Evolutionary conservation across 2,888 invertebrate genomes (phyloP).

Genomic region (Perdita meconis): DNA sequence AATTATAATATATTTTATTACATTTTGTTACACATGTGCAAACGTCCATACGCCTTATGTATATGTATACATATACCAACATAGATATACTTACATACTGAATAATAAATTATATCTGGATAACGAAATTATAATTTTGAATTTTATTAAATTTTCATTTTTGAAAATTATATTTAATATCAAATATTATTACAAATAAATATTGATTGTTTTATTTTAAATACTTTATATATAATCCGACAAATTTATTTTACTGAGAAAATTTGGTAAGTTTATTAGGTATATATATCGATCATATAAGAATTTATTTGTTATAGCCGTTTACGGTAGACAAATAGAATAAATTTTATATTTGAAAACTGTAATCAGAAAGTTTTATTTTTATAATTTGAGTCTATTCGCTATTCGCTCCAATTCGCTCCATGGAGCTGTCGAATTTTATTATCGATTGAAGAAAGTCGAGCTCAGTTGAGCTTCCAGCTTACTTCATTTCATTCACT

Average conservation of each 20-base stretch:
- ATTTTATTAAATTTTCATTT: not conserved
- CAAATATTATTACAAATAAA: not conserved
- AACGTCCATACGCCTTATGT: no score
- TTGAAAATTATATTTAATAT: not conserved
- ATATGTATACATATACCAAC: not conserved
- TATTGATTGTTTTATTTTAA: not conserved
- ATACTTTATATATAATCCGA: not conserved
- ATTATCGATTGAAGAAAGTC: constrained; percentile 44
- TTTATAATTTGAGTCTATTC: no score
- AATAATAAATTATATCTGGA: no score
- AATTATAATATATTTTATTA: not conserved
- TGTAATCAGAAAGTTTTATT: not conserved
- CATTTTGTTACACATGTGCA: no score
- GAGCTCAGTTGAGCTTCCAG: no score
- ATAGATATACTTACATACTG: no score
- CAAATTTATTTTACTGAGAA: not conserved
- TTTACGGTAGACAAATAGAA: not conserved
- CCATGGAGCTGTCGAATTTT: constrained; percentile 24
- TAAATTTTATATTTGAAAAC: not conserved
- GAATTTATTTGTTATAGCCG: not conserved
- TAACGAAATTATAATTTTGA: not conserved
- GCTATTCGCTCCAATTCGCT: no score
- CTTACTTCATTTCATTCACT: constrained; percentile 40
- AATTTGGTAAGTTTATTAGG: not conserved
- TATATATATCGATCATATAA: no score